Base-by-base conservation (phyloP, 1,140 invertebrate genomes). In the Pollicipes pollicipes region DNA sequence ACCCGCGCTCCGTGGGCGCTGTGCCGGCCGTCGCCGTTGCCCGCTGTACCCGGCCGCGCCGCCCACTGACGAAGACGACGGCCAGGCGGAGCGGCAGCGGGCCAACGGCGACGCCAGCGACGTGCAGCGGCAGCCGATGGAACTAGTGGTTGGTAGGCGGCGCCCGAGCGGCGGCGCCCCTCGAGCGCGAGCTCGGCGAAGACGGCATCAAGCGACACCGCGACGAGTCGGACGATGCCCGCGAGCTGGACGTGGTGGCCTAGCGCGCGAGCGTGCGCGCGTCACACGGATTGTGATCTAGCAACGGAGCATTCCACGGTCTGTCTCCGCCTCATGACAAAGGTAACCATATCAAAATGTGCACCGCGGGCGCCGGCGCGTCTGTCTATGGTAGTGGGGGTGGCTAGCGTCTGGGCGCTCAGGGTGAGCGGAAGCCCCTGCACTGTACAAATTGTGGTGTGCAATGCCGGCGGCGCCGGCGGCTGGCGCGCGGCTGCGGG, bases 221-320 rank as follows among this genome's bases (percentile, higher is more conserved):
- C 10, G 64, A 66, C 24, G 64, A 66, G n/a, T 8, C 64, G 64
- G 64, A 66, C 27, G 64, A 66, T 13, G 8, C 64, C 27, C 64
- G 64, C n/a, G 64, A 66, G 64, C 64, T 66, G 64, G 64, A 66
- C 28, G 64, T 66, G 64, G 64, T 66, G 64, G 64, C 64, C 64
- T 66, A 58, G 45, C 21, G 45, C 13, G 3, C 45, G n/a, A n/a
- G n/a, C n/a, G n/a, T 6, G 45, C 17, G 21, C 13, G 17, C 8
- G 45, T 3, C 17, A 21, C 13, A 58, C 6, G 6, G 45, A 58
- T 58, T 3, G 45, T 58, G 45, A 58, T 58, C 24, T 58, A 58
- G 45, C 45, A 58, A 58, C 45, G 45, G 45, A 58, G 45, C 45
- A 58, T 58, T 58, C 45, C 45, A 58, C 10, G 45, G 45, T 21